Base-by-base conservation (phyloP, 2,797 vertebrate species). In the Prunella strophiata region DNA sequence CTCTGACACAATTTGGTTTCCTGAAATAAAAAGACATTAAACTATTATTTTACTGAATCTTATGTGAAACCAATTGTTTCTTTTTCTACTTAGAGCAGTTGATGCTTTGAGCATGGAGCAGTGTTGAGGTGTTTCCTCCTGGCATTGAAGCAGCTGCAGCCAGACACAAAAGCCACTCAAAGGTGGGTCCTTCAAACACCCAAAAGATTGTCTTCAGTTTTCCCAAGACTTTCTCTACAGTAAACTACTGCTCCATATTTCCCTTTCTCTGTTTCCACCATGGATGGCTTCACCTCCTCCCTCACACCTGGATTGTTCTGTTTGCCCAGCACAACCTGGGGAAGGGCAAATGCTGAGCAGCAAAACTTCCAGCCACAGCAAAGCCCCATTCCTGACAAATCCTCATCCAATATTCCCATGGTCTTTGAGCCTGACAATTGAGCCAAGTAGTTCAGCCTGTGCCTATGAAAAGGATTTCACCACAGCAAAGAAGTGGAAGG, bases 261-360 rank as follows among this genome's bases (percentile, higher is more conserved):
- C 27, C n/a, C 27, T 42, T 83, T 20, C 45, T 57, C 42, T 70
- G 34, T 52, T 75, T 38, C 10, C 29, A 75, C 32, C 6, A 19
- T 6, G n/a, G n/a, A 16, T 8, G n/a, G n/a, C 29, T 78, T 84
- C 38, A 42, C 5, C 30, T 72, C 19, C 42, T 55, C 40, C 45
- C 55, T 30, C 17, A 4, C 2, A 2, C 13, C 25, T 14, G 25
- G 30, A 32, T 1, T 42, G 29, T 19, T 16, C 34, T 40, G 13
- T 23, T 77, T 16, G 22, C 10, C 32, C 52, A 19, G 45, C 17
- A 79, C 0, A 0, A 16, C 3, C 1, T 2, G 10, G 40, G 19
- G 11, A 91, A 81, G 25, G 26, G 13, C 25, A 91, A 63, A 14
- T 34, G 12, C 36, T 1, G 2, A 82, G 34, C 20, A 29, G 7